phyloP scores from a whole-genome alignment of 2,888 invertebrate genomes.

The Drosophila eohydei region DNA sequence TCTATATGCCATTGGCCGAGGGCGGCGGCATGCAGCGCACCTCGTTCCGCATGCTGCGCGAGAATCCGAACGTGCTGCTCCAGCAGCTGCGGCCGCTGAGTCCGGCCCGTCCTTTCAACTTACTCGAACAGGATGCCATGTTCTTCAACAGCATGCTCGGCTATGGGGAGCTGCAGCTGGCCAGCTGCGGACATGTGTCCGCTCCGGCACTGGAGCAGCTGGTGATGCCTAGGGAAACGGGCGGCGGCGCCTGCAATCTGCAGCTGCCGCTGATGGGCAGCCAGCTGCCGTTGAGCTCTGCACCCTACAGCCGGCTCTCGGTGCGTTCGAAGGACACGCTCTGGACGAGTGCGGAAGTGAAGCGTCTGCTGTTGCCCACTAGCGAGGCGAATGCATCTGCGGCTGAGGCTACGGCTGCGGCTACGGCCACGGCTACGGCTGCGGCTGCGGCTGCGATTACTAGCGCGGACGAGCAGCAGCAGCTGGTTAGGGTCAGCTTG shows the following conservation, averaged over 20 bases:
- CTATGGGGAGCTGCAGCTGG: slow-evolving; percentile 14
- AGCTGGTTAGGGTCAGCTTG: neutral
- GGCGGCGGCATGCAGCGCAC: slow-evolving; percentile 70
- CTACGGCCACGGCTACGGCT: neutral
- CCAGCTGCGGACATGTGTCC: neutral
- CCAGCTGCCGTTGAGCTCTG: neutral
- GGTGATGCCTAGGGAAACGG: slow-evolving; percentile 9
- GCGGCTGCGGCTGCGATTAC: too few species aligned
- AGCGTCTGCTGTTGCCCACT: slow-evolving; percentile 8
- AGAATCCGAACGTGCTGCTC: slow-evolving; percentile 74
- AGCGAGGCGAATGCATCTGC: neutral
- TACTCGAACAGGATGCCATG: slow-evolving; percentile 81
- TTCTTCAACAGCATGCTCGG: slow-evolving; percentile 76
- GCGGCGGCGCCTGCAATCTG: slow-evolving; percentile 15
- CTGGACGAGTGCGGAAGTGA: slow-evolving; percentile 23
- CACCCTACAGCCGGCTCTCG: slow-evolving; percentile 9
- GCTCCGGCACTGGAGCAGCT: neutral
- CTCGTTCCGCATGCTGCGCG: slow-evolving; percentile 73
- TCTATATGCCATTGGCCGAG: slow-evolving; percentile 67
- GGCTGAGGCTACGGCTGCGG: neutral
- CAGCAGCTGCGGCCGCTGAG: slow-evolving; percentile 67
- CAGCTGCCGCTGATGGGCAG: neutral
- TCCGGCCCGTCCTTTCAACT: slow-evolving; percentile 65
- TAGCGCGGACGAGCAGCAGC: neutral
- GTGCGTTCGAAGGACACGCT: slow-evolving; percentile 1